These are phyloP conservation scores for Chionomys nivalis DNA, from an alignment of 2,113 vertebrate genomes.

Conservation along the genomic window DNA sequence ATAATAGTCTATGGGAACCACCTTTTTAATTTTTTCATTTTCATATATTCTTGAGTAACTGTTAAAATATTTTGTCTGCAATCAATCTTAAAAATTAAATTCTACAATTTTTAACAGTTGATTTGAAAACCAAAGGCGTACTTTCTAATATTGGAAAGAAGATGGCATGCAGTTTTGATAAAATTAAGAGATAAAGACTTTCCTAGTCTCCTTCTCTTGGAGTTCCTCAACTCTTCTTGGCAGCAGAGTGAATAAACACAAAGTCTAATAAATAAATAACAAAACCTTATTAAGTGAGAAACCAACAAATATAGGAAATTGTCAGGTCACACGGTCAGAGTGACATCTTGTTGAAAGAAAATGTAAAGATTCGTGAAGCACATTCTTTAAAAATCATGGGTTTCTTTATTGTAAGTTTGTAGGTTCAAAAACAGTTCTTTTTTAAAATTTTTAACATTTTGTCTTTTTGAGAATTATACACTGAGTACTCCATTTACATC, in stretches of 20 bases:
- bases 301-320: fast-evolving
- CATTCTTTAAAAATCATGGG: background rate
- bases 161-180: background rate
- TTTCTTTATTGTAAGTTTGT: background rate
- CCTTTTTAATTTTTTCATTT: background rate
- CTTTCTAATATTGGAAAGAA: background rate
- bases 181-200: background rate
- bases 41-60: background rate
- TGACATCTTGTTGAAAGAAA: fast-evolving
- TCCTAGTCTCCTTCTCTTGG: background rate
- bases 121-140: background rate
- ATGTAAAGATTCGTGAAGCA: background rate
- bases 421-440: background rate
- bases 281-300: background rate
- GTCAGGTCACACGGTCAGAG: background rate
- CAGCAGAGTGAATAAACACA: background rate
- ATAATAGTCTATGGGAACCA: background rate
- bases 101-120: background rate
- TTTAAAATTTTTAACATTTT: background rate
- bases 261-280: background rate
- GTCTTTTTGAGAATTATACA: background rate
- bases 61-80: background rate
- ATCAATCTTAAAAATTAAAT: background rate
- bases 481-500: background rate
- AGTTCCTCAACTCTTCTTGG: background rate